A percentile compares a stretch with the other conserved stretches of the same genome.
These are phyloP conservation scores for Anabacerthia variegaticeps DNA, from an alignment of 2,797 vertebrate species.

Conservation along the genomic window DNA sequence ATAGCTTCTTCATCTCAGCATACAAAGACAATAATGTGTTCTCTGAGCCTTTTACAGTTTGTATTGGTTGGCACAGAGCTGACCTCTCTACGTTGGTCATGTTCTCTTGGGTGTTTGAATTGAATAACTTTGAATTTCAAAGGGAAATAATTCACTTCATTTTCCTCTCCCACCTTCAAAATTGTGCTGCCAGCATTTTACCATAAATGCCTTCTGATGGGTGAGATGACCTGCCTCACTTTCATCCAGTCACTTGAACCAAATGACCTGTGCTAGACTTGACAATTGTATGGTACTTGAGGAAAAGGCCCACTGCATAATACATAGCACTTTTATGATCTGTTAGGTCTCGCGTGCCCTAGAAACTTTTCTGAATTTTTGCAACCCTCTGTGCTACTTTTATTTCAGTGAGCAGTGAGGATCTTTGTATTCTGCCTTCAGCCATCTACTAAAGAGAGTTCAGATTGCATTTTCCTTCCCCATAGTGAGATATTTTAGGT, in stretches of 20 bases:
- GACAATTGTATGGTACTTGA: neutral
- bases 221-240: neutral
- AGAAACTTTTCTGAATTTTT: neutral
- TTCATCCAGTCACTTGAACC: neutral
- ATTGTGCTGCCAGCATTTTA: neutral
- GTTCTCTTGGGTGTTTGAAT: neutral
- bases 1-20: neutral
- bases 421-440: neutral
- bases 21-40: neutral
- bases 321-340: neutral
- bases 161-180: neutral
- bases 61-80: neutral
- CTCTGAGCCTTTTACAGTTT: neutral
- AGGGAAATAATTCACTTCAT: neutral
- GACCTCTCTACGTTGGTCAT: neutral
- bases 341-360: neutral
- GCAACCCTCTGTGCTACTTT: neutral
- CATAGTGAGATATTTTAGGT: neutral
- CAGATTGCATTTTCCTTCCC: neutral
- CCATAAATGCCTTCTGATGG: neutral
- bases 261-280: neutral
- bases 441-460: neutral
- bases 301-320: neutral
- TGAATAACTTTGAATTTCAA: neutral
- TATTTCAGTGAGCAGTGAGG: neutral